Evolutionary conservation across 2,888 invertebrate genomes (phyloP).

Genomic region (Papilio protenor): DNA sequence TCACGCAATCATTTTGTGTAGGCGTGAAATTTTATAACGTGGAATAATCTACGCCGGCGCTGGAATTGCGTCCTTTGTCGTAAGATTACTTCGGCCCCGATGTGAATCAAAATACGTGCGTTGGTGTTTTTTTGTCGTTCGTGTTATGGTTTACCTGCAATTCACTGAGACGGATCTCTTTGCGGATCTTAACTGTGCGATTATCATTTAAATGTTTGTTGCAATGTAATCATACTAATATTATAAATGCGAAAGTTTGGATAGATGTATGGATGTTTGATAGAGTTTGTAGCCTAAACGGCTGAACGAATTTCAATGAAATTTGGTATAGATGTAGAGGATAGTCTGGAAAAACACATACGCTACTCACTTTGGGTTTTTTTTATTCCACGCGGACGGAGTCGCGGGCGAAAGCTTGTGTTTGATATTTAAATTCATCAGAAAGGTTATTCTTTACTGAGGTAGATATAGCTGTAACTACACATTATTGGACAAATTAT

Average conservation of each 20-base stretch:
- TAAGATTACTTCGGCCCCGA: conserved; percentile 27
- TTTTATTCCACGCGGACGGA: too few relatives aligned
- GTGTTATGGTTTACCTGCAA: conserved; percentile 37
- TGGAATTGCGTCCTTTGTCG: conserved; percentile 40
- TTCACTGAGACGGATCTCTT: conserved; percentile 43
- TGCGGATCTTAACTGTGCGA: conserved; percentile 42
- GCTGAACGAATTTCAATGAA: too few relatives aligned
- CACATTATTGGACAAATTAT: too few relatives aligned
- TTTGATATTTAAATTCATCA: background rate
- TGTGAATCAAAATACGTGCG: conserved; percentile 43
- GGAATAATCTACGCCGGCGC: conserved; percentile 28
- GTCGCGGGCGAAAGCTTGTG: background rate
- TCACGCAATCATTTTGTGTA: conserved; percentile 37
- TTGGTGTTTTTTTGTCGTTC: conserved; percentile 38
- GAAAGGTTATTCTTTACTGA: background rate
- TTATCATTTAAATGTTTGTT: conserved; percentile 39
- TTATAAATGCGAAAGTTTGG: too few relatives aligned
- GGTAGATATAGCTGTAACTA: background rate
- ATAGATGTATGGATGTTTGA: too few relatives aligned
- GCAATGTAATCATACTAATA: background rate
- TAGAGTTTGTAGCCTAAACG: too few relatives aligned
- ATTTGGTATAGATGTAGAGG: too few relatives aligned
- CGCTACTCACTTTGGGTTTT: too few relatives aligned
- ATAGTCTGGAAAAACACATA: too few relatives aligned
- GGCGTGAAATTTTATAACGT: conserved; percentile 40